These are phyloP conservation scores for Sapayoa aenigma DNA, from an alignment of 2,113 vertebrate genomes.

Conservation along the genomic window DNA sequence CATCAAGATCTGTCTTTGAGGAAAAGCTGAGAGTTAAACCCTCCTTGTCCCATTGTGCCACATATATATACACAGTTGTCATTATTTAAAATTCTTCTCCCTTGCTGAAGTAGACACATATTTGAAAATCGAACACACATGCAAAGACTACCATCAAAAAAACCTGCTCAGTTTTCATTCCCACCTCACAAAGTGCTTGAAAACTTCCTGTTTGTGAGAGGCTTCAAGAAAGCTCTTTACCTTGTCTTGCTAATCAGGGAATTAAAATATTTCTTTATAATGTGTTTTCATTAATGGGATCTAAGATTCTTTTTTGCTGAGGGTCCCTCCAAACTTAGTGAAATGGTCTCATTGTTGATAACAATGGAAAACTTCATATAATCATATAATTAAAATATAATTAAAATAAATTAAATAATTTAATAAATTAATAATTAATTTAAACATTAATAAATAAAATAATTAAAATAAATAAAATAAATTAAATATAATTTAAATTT, in stretches of 20 bases:
- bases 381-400: no score
- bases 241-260: background rate
- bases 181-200: background rate
- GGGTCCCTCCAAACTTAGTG: background rate
- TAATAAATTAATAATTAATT: no score
- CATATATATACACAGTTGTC: rapidly evolving
- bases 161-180: background rate
- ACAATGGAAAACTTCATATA: background rate
- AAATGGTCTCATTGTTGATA: background rate
- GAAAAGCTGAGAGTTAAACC: background rate
- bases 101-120: background rate
- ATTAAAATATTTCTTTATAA: background rate
- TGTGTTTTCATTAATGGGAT: background rate
- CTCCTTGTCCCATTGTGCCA: background rate
- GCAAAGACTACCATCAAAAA: background rate
- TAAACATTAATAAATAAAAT: no score
- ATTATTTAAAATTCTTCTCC: background rate
- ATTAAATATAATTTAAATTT: background rate
- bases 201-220: background rate
- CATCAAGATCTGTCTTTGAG: background rate
- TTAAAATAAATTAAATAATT: no score
- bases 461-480: no score
- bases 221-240: background rate
- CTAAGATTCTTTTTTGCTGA: background rate
- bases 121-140: background rate